Base-by-base conservation (phyloP, 1,140 invertebrate genomes). In the Pseudomyrmex concolor region DNA sequence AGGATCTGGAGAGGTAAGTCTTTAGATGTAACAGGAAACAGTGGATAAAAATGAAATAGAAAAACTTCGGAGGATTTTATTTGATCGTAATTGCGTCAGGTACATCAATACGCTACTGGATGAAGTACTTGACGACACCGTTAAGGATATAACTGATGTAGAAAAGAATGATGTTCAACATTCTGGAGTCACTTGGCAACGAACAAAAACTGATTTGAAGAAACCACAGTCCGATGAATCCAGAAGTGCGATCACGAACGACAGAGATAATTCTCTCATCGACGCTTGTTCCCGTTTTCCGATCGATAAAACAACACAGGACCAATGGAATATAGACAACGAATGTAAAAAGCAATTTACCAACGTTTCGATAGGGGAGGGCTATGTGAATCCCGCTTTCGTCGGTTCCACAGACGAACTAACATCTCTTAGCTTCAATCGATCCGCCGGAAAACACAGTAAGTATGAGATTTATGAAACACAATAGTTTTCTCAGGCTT, bases 331-430 rank as follows among this genome's bases (percentile, higher is more conserved):
- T 19, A 15, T 5, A 12, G 17, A 83, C 57, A 74, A 76, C 15
- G 51, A 55, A 1, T 48, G 43, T 25, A 77, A 83, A 34, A 57
- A 5, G 9, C 66, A 59, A 59, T 34, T 80, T n/a, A 13, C 66
- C 8, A 34, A 22, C 48, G 66, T 80, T 59, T 48, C 54, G 1
- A 51, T 68, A 12, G 83, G 82, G 62, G 83, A 86, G 7, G 91
- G 93, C 2, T 94, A 93, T 67, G 87, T 92, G 3, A 94, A 94
- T 80, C 88, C 81, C 0, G 93, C 88, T 2, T 94, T 93, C 66
- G 85, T 91, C 0, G 93, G 90, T 0, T 90, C 92, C 0, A 74
- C 84, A 1, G 86, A 88, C 45, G 92, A 94, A 86, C 92, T 93
- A 0, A 92, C 93, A 13, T 86, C 89, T 7, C 22, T 93, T 17